These are phyloP conservation scores for Pachydiplax longipennis DNA, from an alignment of 2,888 invertebrate genomes.

Conservation along the genomic window DNA sequence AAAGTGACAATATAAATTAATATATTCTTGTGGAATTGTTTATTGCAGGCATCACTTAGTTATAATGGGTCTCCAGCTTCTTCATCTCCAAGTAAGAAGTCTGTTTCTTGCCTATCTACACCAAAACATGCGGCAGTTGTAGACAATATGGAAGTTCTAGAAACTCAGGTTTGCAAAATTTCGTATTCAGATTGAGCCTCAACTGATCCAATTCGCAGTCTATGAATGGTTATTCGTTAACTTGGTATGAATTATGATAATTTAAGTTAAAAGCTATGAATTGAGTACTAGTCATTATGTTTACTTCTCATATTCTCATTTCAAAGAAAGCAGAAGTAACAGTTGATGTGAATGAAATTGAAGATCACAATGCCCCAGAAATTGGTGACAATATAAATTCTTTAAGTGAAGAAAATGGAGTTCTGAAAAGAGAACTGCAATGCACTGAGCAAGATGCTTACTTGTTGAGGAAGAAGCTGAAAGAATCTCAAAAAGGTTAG, in stretches of 20 bases:
- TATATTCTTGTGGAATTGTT: too few relatives aligned
- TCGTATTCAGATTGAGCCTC: neutral
- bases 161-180: neutral
- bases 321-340: neutral
- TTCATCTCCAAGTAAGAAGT: neutral
- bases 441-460: neutral
- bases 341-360: neutral
- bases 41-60: neutral
- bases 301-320: neutral
- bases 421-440: neutral
- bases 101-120: neutral
- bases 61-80: neutral
- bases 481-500: conserved; percentile 25
- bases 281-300: neutral
- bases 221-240: too few relatives aligned
- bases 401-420: neutral
- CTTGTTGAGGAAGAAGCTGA: neutral
- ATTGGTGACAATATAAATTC: neutral
- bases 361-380: neutral
- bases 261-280: too few relatives aligned
- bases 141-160: neutral
- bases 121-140: neutral
- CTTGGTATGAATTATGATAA: too few relatives aligned
- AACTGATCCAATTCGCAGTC: too few relatives aligned
- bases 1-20: too few relatives aligned